A percentile compares a stretch with the other conserved stretches of the same genome.
Evolutionary conservation across 2,888 invertebrate genomes (phyloP).

Genomic region (Papilio gigon): DNA sequence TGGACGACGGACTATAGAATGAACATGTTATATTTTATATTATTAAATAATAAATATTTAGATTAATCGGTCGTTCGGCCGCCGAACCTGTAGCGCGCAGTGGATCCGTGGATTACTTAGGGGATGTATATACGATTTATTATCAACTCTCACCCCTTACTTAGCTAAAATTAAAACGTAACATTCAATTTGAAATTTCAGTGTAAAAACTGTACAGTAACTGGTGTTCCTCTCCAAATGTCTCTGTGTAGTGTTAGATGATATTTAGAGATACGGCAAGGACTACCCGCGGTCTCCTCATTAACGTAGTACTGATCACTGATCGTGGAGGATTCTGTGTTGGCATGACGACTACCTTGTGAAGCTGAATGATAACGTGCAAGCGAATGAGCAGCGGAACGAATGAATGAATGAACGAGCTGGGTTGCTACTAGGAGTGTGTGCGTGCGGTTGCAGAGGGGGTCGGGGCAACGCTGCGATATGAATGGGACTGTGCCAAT

Average conservation of each 20-base stretch:
- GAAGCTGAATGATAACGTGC: conserved; percentile 48
- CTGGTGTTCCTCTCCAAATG: conserved; percentile 80
- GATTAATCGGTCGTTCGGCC: conserved; percentile 68
- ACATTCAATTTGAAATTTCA: conserved; percentile 63
- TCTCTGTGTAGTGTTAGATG: conserved; percentile 76
- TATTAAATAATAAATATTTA: conserved; percentile 61
- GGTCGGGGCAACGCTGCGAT: conserved; percentile 47
- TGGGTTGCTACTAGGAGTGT: conserved; percentile 44
- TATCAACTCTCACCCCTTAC: conserved; percentile 65
- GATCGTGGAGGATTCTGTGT: conserved; percentile 57
- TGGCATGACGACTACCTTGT: conserved; percentile 49
- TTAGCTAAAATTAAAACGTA: conserved; percentile 69
- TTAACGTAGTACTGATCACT: conserved; percentile 65
- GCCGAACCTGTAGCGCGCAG: conserved; percentile 76
- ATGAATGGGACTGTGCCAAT: conserved; percentile 81
- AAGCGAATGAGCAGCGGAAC: conserved; percentile 40
- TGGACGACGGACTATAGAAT: conserved; percentile 48
- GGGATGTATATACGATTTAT: conserved; percentile 74
- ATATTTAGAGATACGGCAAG: conserved; percentile 63
- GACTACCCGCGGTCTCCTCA: conserved; percentile 64
- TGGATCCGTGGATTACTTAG: conserved; percentile 64
- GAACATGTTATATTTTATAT: conserved; percentile 72
- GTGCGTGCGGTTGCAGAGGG: conserved; percentile 42
- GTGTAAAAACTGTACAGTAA: conserved; percentile 76
- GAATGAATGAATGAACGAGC: conserved; percentile 47